Evolutionary conservation across 2,113 vertebrate genomes (phyloP).

Genomic region (Rhabdomys dilectus): DNA sequence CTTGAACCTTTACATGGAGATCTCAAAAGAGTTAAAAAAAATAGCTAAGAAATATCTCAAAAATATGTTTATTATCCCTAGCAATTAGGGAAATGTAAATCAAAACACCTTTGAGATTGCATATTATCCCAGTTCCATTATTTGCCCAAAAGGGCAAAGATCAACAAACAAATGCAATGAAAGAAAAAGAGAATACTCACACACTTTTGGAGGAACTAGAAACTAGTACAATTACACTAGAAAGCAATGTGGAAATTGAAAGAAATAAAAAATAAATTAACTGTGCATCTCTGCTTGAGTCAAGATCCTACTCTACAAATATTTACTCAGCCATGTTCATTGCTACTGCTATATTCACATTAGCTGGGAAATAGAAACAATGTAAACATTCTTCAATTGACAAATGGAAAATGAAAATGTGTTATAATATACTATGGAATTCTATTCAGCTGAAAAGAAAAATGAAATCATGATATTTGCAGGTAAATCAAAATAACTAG

Average conservation of each 20-base stretch:
- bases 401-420: not conserved
- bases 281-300: not conserved
- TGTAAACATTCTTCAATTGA: not conserved
- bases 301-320: not conserved
- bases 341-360: not conserved
- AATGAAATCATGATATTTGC: not conserved
- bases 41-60: not conserved
- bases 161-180: not conserved
- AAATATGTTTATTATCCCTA: not conserved
- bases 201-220: not conserved
- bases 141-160: not conserved
- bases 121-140: not conserved
- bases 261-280: not conserved
- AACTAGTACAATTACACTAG: not conserved
- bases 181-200: not conserved
- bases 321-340: not conserved
- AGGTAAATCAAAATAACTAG: not conserved
- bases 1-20: not conserved
- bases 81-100: not conserved
- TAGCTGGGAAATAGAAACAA: not conserved
- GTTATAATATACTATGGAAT: not conserved
- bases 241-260: not conserved
- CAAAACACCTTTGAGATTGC: not conserved
- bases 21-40: not conserved
- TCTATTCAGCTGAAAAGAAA: not conserved